phyloP scores from a whole-genome alignment of 2,888 invertebrate species.

The Acleris laterana region DNA sequence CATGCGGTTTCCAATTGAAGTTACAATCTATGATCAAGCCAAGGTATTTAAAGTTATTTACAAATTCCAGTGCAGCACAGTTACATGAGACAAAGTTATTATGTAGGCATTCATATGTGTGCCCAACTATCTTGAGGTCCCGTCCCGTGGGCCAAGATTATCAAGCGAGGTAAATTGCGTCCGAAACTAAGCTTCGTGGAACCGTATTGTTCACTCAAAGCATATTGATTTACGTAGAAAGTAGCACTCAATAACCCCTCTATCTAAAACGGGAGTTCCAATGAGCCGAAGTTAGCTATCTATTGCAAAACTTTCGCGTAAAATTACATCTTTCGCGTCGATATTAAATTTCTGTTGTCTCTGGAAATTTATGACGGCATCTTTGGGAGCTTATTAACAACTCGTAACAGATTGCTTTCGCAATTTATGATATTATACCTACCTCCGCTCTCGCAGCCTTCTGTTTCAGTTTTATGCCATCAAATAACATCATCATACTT shows the following conservation, averaged over 20 bases:
- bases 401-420: slow-evolving; percentile 55
- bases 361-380: slow-evolving; percentile 67
- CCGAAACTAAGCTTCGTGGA: slow-evolving; percentile 29
- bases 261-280: slow-evolving; percentile 61
- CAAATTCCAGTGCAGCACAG: too few species aligned
- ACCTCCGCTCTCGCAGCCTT: slow-evolving; percentile 8
- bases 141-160: background rate
- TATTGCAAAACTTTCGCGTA: slow-evolving; percentile 76
- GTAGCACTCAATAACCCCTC: slow-evolving; percentile 66
- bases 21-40: too few species aligned
- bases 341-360: slow-evolving; percentile 81
- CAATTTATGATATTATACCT: slow-evolving; percentile 39
- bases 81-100: too few species aligned
- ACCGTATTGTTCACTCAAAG: slow-evolving; percentile 61
- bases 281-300: slow-evolving; percentile 69
- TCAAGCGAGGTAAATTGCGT: slow-evolving; percentile 24
- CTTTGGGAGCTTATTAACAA: slow-evolving; percentile 64
- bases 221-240: slow-evolving; percentile 69
- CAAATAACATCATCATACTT: background rate
- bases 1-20: too few species aligned
- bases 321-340: slow-evolving; percentile 74
- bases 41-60: too few species aligned
- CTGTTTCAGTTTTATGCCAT: background rate
- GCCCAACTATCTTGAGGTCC: too few species aligned
- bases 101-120: too few species aligned